Conservation (phyloP, 2,888 invertebrate species). For the Minunthozetes semirufus region DNA sequence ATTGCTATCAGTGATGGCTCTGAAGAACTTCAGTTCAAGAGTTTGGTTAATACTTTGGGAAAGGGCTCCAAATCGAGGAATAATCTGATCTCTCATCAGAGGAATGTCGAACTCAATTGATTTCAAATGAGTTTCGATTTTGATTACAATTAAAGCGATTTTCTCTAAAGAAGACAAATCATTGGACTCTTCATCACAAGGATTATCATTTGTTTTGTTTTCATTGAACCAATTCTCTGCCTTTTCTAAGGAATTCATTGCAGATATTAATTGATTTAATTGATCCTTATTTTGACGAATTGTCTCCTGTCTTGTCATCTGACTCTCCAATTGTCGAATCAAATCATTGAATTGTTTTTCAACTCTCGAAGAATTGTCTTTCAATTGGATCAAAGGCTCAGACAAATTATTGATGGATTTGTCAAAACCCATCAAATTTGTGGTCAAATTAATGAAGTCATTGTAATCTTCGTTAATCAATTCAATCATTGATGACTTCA, state of each 20-base stretch:
- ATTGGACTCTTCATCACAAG: background rate
- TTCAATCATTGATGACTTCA: conserved; percentile 89
- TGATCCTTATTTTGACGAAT: conserved; percentile 31
- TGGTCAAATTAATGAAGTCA: conserved; percentile 92
- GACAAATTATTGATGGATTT: conserved; percentile 74
- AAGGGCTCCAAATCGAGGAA: conserved; percentile 42
- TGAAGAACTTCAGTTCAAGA: conserved; percentile 48
- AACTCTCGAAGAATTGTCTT: conserved; percentile 64
- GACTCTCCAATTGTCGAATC: conserved; percentile 11
- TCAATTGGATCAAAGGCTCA: conserved; percentile 69
- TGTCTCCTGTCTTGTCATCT: background rate
- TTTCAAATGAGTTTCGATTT: conserved; percentile 17
- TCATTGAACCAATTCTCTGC: conserved; percentile 18
- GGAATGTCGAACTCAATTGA: background rate
- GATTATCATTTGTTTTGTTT: background rate
- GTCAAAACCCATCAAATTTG: conserved; percentile 85
- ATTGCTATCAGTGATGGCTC: conserved; percentile 47
- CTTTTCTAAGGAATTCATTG: conserved; percentile 40
- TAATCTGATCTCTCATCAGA: background rate
- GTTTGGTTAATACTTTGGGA: conserved; percentile 48
- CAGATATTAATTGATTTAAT: conserved; percentile 23
- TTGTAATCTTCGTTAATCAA: conserved; percentile 96
- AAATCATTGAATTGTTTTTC: conserved; percentile 9
- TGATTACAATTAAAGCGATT: conserved; percentile 9
- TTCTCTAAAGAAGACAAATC: background rate